Percentiles rank a stretch among this genome's conserved stretches.
Conservation (phyloP, 1,140 invertebrate species). For the Argopecten irradians region DNA sequence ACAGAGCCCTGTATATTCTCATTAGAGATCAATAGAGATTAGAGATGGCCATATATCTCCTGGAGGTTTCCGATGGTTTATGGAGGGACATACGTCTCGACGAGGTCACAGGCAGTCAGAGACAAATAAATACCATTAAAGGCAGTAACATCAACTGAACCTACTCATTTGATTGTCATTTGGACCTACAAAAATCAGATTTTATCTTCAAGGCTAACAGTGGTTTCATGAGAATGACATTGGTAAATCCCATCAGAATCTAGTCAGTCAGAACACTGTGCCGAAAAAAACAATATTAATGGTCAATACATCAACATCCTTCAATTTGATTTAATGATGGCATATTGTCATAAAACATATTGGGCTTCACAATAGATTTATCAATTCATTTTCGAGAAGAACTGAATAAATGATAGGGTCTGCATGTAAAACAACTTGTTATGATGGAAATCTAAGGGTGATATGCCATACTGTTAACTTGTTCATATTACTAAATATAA, state of each 20-base stretch:
- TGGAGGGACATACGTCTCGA: background rate
- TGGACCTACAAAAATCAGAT: background rate
- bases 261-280: background rate
- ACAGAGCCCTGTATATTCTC: background rate
- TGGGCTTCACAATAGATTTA: background rate
- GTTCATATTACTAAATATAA: no score
- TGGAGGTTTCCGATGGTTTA: background rate
- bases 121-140: background rate
- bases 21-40: background rate
- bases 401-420: no score
- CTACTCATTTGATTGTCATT: constrained; percentile 9
- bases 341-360: no score
- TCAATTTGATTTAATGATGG: no score
- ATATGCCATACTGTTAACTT: no score
- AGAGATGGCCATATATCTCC: background rate
- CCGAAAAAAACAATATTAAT: background rate
- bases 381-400: no score
- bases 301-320: background rate
- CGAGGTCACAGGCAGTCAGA: background rate
- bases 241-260: background rate
- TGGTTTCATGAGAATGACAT: background rate
- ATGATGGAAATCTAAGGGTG: background rate
- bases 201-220: background rate
- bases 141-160: background rate
- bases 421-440: no score